Base-by-base conservation (phyloP, 2,888 invertebrate genomes). In the Iselma pallidipennis region DNA sequence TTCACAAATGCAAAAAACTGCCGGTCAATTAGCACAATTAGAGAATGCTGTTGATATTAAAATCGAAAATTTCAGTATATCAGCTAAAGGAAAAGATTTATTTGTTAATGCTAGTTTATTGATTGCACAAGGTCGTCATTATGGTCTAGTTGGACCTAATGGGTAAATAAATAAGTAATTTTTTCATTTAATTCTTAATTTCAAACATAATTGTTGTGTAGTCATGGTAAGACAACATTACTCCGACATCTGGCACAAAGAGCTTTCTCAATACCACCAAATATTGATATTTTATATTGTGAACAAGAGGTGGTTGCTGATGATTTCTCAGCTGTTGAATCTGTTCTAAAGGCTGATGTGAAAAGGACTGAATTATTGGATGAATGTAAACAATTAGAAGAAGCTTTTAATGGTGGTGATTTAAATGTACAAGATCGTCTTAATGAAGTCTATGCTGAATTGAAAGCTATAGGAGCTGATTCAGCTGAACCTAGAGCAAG, bases 281-380 rank as follows among this genome's bases (percentile, higher is more conserved):
- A 93, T 74, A 99, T 99, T 70, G 99, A 94, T 80, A 94, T 98
- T 60, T 83, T 99, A 60, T 90, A 97, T 74, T 99, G 99, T 80
- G 99, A 99, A 83, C 99, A 94, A 86, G 98, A 98, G 85, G 98
- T 99, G 25, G 90, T 95, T 0, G 97, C 98, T 4, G 98, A 97
- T 77, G 93, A 96, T 70, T 90, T 91, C 57, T 90, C 94, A 9
- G 98, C 99, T 0, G 95, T 99, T 1, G 91, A 96, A 65, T 94
- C 96, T 0, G 93, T 99, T 10, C 83, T 99, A 6, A 94, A 93
- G 66, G 94, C 98, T 0, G 99, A 99, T 82, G 91, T 91, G 7
- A 96, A 95, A 79, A 87, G 98, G 62, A 89, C 90, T 49, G 87
- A 87, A 66, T 82, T 99, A 57, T 79, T 97, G 51, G 87, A 89